These are phyloP conservation scores for Sebastes iracundus DNA, from an alignment of 2,797 vertebrate genomes.

Conservation along the genomic window DNA sequence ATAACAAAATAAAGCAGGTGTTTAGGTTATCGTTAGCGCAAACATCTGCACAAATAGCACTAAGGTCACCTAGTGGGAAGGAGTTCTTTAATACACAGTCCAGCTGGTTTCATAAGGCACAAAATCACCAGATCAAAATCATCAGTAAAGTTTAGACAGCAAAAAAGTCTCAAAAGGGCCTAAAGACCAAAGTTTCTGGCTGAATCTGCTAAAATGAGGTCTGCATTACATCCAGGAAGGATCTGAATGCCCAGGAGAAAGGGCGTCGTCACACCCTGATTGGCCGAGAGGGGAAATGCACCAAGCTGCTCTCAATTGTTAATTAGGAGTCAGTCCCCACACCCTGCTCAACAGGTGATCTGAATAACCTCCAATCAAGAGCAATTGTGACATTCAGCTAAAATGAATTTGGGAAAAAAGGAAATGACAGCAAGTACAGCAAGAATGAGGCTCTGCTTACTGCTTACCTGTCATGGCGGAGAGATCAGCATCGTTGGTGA, in stretches of 20 bases:
- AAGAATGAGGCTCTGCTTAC: not conserved
- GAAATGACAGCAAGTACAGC: not conserved
- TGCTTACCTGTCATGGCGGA: conserved; percentile 91
- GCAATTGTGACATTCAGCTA: not conserved
- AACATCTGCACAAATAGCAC: not conserved
- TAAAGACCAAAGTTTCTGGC: not conserved
- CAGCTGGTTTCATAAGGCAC: not conserved
- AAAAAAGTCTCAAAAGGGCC: not conserved
- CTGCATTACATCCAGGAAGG: not conserved
- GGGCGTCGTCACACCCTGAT: not conserved
- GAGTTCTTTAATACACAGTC: not conserved
- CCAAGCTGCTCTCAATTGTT: not conserved
- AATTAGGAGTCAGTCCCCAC: not conserved
- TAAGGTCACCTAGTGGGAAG: not conserved
- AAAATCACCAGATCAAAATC: not conserved
- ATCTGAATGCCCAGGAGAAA: not conserved
- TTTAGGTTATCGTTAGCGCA: accelerated
- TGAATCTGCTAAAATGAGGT: not conserved
- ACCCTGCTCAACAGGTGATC: not conserved
- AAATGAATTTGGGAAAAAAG: not conserved
- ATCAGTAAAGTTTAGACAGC: not conserved
- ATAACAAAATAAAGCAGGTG: not conserved
- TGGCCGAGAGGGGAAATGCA: not conserved
- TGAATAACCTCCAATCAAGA: not conserved
- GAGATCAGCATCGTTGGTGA: conserved; percentile 91